Percentiles rank a stretch among this genome's conserved stretches.
Evolutionary conservation across 1,140 invertebrate genomes (phyloP).

Genomic region (Psix sp.): DNA sequence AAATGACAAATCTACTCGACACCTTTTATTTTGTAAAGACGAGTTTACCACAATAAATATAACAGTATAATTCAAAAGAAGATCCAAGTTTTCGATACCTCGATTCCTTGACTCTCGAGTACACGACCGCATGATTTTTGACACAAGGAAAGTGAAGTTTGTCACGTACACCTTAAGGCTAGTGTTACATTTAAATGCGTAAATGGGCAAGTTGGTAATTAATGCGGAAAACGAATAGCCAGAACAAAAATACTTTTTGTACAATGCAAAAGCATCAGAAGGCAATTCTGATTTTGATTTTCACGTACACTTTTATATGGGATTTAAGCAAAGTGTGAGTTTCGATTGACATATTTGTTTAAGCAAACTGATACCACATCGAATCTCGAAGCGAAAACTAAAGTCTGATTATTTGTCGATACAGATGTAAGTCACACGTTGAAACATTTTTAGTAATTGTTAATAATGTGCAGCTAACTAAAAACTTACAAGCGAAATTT

Average conservation of each 20-base stretch:
- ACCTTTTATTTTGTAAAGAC: too few species aligned
- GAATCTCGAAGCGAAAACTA: conserved; percentile 51
- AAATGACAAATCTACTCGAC: too few species aligned
- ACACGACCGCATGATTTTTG: too few species aligned
- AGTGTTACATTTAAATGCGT: conserved; percentile 27
- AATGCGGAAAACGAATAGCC: conserved; percentile 54
- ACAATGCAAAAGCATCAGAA: conserved; percentile 33
- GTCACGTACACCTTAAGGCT: too few species aligned
- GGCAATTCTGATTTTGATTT: conserved; percentile 34
- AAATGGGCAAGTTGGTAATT: conserved; percentile 23
- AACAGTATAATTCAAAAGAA: too few species aligned
- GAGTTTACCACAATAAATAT: too few species aligned
- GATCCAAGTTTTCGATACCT: too few species aligned
- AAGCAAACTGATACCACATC: conserved; percentile 38
- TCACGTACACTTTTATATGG: conserved; percentile 46
- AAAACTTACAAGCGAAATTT: conserved; percentile 27
- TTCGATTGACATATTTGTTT: conserved; percentile 53
- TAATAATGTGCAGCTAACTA: conserved; percentile 53
- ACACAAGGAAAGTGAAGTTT: too few species aligned
- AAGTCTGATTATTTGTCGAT: conserved; percentile 60
- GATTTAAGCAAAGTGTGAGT: conserved; percentile 47
- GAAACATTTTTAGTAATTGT: conserved; percentile 55
- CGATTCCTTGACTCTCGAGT: too few species aligned
- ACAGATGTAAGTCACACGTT: conserved; percentile 54
- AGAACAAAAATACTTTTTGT: conserved; percentile 46